Evolutionary conservation across 1,140 invertebrate genomes (phyloP), one percentile per base, ranked within the genome.

Genomic region (Pararge aegeria): DNA sequence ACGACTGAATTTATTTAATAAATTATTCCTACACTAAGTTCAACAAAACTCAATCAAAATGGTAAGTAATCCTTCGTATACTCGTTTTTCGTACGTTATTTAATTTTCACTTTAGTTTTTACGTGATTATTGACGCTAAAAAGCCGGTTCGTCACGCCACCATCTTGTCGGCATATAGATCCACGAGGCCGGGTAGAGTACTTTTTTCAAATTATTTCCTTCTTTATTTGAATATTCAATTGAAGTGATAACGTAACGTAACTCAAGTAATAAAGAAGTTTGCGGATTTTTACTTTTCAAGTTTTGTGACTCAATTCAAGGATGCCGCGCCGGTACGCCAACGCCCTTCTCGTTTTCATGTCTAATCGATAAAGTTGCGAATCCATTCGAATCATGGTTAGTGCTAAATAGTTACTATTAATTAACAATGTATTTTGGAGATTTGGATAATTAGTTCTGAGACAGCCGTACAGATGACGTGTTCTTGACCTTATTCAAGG

Each of bases 41-140:
- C 71, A 75, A 86, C 70, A 80, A 83, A 87, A 83, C 82, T 81
- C 80, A 75, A 81, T 76, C 77, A 89, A 87, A 81, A 89, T 89
- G 86, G 86, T 89, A 75, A 89, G 86, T 88, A 50, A 58, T 29
- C 42, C 54, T 55, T 61, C 19, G 61, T 59, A 56, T 62, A 0
- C 20, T 50, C 21, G 15, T 55, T 57, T 46, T 54, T 62, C 4
- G 30, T 46, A 40, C 5, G 19, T 61, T 38, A 52, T 53, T 21
- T 7, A 51, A 20, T 13, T 27, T 42, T 44, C 18, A 7, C 20
- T 58, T 12, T 49, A 52, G 6, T 44, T 64, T 34, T 34, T 7
- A 12, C 10, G 10, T 34, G 10, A 34, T 34, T 30, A 30, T 34
- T n/a, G 30, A 6, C 30, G 21, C 48, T 50, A 29, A 64, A 73